Evolutionary conservation across 2,888 invertebrate species (phyloP).

Genomic region (Abrostola tripartita): DNA sequence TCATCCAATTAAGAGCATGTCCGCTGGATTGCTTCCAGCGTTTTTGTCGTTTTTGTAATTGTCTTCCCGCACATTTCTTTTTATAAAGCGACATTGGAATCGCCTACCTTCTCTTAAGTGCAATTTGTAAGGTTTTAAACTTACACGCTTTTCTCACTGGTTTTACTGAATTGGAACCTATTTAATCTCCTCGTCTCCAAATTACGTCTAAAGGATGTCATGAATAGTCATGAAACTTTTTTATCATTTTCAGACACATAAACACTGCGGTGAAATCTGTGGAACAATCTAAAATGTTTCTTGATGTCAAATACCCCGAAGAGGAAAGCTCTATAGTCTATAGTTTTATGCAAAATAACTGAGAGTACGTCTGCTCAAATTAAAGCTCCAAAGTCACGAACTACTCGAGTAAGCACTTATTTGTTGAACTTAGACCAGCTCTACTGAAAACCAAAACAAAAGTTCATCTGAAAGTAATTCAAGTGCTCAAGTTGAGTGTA

Average conservation of each 20-base stretch:
- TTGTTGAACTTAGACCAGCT: conserved; percentile 32
- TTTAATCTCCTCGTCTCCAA: conserved; percentile 17
- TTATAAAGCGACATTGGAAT: conserved; percentile 67
- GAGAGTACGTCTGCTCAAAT: conserved; percentile 21
- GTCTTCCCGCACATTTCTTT: conserved; percentile 75
- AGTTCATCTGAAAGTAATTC: conserved; percentile 31
- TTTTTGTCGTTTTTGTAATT: conserved; percentile 84
- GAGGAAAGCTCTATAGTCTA: conserved; percentile 14
- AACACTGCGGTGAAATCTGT: not conserved
- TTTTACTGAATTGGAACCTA: conserved; percentile 15
- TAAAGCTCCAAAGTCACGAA: conserved; percentile 26
- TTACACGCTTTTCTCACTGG: conserved; percentile 28
- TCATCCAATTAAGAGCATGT: conserved; percentile 86
- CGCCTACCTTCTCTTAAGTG: conserved; percentile 61
- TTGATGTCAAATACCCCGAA: conserved; percentile 6
- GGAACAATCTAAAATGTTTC: conserved; percentile 17
- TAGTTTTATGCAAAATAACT: conserved; percentile 30
- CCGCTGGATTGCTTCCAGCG: conserved; percentile 83
- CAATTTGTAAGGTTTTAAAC: conserved; percentile 54
- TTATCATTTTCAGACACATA: not conserved
- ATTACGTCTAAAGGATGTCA: conserved; percentile 8
- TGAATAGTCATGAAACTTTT: not conserved
- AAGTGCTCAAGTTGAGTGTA: conserved; percentile 31
- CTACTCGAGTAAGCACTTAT: conserved; percentile 33
- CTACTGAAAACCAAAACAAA: conserved; percentile 19